Percentiles rank a stretch among this genome's conserved stretches.
Evolutionary conservation across 1,140 invertebrate species (phyloP).

Genomic region (Acromyrmex charruanus): DNA sequence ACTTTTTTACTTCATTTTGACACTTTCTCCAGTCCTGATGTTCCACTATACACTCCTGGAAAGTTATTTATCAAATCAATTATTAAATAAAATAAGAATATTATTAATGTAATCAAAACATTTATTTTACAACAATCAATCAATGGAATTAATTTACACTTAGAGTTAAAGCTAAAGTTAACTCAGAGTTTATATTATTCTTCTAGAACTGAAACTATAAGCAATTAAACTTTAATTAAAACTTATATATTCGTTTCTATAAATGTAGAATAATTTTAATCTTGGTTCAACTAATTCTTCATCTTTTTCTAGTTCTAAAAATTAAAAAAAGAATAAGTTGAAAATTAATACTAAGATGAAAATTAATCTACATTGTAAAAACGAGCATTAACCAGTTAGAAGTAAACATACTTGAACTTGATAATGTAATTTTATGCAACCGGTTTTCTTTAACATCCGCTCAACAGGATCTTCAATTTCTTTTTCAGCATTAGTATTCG

Average conservation of each 20-base stretch:
- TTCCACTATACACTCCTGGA: constrained; percentile 95
- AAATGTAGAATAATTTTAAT: background rate
- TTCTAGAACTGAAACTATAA: background rate
- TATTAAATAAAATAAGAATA: too few relatives aligned
- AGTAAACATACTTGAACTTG: constrained; percentile 90
- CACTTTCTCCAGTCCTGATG: constrained; percentile 96
- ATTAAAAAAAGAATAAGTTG: too few relatives aligned
- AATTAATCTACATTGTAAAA: too few relatives aligned
- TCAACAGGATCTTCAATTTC: constrained; percentile 92
- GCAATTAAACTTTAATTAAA: background rate
- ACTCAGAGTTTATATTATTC: background rate
- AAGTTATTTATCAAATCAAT: constrained; percentile 66
- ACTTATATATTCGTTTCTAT: background rate
- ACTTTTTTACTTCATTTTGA: constrained; percentile 92
- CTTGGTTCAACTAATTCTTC: too few relatives aligned
- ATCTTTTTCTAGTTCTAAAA: too few relatives aligned
- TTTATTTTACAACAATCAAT: background rate
- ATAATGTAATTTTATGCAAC: constrained; percentile 95
- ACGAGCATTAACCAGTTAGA: background rate
- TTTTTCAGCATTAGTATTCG: constrained; percentile 68
- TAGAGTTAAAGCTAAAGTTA: background rate
- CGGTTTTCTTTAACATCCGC: constrained; percentile 93
- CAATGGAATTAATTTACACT: background rate
- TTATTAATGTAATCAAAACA: too few relatives aligned
- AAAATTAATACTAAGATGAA: too few relatives aligned